These are phyloP conservation scores for Acyrthosiphon pisum DNA, from an alignment of 1,140 invertebrate genomes.

Conservation along the genomic window DNA sequence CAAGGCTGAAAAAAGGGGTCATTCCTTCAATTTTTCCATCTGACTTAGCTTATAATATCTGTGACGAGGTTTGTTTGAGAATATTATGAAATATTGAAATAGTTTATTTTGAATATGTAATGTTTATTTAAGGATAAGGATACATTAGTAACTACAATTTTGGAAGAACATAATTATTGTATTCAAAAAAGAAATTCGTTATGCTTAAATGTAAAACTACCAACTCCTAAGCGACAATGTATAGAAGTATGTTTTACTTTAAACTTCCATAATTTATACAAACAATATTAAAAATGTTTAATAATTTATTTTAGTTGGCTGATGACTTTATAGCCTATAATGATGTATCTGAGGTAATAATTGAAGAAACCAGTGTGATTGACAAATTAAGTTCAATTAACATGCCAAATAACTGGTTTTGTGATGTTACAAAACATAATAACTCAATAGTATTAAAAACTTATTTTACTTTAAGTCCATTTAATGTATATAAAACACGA, in stretches of 20 bases:
- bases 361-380: not conserved
- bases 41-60: not conserved
- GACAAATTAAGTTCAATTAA: not conserved
- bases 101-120: not conserved
- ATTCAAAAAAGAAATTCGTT: not conserved
- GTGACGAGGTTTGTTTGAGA: not conserved
- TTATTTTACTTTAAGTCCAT: not conserved
- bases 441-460: not conserved
- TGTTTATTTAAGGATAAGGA: not conserved
- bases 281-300: not conserved
- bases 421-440: constrained; percentile 10
- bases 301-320: not conserved
- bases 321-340: not conserved
- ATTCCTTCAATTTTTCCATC: not conserved
- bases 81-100: not conserved
- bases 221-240: not conserved
- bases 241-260: not conserved
- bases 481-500: not conserved
- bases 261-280: not conserved
- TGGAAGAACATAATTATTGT: not conserved
- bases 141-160: not conserved
- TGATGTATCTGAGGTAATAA: not conserved
- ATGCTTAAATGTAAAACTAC: not conserved
- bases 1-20: not conserved
- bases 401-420: not conserved